phyloP scores from a whole-genome alignment of 2,797 vertebrate genomes.

The Takifugu ocellatus region DNA sequence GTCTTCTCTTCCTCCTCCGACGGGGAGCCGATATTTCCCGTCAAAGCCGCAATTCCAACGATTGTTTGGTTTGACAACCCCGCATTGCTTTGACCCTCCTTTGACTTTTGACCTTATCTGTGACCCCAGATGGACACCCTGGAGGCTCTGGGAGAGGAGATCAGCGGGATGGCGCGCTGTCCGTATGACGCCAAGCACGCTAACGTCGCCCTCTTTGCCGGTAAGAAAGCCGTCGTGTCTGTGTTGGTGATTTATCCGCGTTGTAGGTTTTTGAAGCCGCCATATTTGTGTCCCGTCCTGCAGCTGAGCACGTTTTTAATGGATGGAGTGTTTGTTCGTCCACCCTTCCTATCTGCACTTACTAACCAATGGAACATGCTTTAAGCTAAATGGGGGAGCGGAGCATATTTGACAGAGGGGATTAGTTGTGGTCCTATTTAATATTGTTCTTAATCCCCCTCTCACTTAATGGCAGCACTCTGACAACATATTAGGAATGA shows the following conservation, averaged over 20 bases:
- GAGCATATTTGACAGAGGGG: constrained; percentile 42
- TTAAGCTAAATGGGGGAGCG: constrained; percentile 42
- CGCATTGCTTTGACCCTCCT: constrained; percentile 25
- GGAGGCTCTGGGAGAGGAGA: constrained; percentile 91
- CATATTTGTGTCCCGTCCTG: neutral
- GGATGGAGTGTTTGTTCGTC: constrained; percentile 34
- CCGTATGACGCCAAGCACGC: constrained; percentile 98
- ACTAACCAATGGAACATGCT: constrained; percentile 37
- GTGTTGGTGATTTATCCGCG: neutral
- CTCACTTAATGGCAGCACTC: constrained; percentile 43
- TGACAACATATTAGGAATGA: constrained; percentile 44
- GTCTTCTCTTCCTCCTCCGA: constrained; percentile 2
- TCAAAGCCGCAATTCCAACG: constrained; percentile 12
- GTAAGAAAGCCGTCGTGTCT: constrained; percentile 68
- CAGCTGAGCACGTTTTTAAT: constrained; percentile 5
- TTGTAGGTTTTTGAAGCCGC: neutral
- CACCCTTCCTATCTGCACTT: constrained; percentile 34
- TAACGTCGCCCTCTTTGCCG: constrained; percentile 94
- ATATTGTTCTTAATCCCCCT: constrained; percentile 56
- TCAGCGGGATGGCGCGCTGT: constrained; percentile 98
- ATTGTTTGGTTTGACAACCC: constrained; percentile 36
- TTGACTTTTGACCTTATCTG: constrained; percentile 46
- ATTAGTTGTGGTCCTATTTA: constrained; percentile 56
- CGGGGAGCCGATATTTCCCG: constrained; percentile 20
- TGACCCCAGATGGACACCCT: constrained; percentile 86